phyloP scores from a whole-genome alignment of 2,888 invertebrate genomes.

The Amitus sp. region DNA sequence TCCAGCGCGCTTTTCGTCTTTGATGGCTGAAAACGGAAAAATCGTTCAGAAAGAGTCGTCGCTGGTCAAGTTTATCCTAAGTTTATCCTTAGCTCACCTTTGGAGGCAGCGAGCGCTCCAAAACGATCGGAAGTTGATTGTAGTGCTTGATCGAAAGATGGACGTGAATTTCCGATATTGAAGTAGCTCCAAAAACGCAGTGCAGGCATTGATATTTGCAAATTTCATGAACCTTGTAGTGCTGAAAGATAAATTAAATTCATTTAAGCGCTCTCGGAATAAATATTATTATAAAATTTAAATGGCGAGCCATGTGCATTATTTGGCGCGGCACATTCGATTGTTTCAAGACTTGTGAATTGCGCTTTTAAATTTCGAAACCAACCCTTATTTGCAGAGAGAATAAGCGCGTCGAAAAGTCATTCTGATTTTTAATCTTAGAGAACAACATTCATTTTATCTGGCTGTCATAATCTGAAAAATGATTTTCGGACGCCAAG shows the following conservation, averaged over 20 bases:
- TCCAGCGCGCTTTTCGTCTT: conserved; percentile 54
- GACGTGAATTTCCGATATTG: conserved; percentile 61
- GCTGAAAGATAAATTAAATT: conserved; percentile 48
- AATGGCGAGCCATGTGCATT: too few relatives aligned
- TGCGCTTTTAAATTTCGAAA: too few relatives aligned
- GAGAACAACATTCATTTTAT: too few relatives aligned
- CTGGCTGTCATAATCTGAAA: too few relatives aligned
- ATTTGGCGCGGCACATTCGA: too few relatives aligned
- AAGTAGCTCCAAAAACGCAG: conserved; percentile 64
- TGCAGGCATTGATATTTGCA: conserved; percentile 68
- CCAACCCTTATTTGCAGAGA: too few relatives aligned
- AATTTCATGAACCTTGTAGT: conserved; percentile 65
- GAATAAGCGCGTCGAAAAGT: too few relatives aligned
- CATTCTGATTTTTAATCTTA: too few relatives aligned
- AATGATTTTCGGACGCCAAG: too few relatives aligned
- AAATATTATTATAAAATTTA: too few relatives aligned
- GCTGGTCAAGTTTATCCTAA: not conserved
- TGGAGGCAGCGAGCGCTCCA: conserved; percentile 56
- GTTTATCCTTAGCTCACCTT: conserved; percentile 40
- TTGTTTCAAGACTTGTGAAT: too few relatives aligned
- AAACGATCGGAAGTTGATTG: conserved; percentile 58
- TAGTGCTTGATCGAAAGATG: conserved; percentile 67
- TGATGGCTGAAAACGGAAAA: conserved; percentile 38
- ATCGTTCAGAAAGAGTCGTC: not conserved
- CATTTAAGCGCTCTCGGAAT: not conserved